These are phyloP conservation scores for Stichopus horrens DNA, from an alignment of 53 echinoderm and acorn worm species.

Conservation along the genomic window DNA sequence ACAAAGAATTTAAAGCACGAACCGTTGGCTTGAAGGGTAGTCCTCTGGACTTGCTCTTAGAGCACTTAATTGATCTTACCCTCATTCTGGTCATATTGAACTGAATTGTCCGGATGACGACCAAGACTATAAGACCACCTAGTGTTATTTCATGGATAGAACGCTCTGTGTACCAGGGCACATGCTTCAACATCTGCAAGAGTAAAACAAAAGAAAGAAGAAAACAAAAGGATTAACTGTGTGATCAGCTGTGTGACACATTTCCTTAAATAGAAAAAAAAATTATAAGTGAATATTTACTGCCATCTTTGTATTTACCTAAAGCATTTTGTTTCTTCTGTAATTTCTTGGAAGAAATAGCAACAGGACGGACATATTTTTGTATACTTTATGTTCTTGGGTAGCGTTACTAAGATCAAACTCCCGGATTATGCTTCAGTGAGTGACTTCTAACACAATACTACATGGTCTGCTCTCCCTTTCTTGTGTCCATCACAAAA, in stretches of 20 bases:
- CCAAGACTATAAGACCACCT: constrained; percentile 93
- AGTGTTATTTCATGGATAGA: constrained; percentile 85
- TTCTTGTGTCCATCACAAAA: no score
- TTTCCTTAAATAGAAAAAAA: background rate
- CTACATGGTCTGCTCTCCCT: no score
- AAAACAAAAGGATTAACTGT: background rate
- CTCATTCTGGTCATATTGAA: constrained; percentile 99
- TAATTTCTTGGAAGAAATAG: background rate
- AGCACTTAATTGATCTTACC: constrained; percentile 57
- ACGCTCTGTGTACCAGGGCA: constrained; percentile 96
- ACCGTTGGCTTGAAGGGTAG: no score
- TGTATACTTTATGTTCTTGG: no score
- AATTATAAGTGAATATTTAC: background rate
- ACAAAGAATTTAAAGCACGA: no score
- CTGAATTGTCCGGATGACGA: constrained; percentile 92
- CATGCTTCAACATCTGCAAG: constrained; percentile 75
- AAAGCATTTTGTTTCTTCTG: background rate
- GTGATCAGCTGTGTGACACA: background rate
- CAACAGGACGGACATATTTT: no score
- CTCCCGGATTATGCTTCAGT: no score
- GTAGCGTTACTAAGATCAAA: no score
- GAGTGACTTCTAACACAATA: no score
- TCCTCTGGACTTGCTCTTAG: no score
- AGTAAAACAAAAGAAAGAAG: constrained; percentile 18
- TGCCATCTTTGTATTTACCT: background rate